Evolutionary conservation across 2,797 vertebrate species (phyloP), one percentile per base, ranked within the genome.

Genomic region (Gymnodraco acuticeps): DNA sequence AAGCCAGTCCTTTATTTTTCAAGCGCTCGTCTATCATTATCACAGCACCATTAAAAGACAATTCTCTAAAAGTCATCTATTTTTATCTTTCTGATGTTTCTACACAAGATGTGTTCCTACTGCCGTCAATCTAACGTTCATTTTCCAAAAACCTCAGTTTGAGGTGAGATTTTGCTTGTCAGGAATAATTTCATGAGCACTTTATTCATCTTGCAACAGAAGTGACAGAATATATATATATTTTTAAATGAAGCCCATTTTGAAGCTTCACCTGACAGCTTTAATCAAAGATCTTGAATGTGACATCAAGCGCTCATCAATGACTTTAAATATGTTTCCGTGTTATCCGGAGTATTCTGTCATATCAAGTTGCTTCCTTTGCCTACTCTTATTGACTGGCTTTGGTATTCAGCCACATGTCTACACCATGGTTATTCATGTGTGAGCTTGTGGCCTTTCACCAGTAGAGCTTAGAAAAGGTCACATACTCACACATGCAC

Each of bases 391-490:
- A 89, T 59, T 76, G 83, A 82, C 79, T 38, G 70, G 61, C 75
- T 81, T 50, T 81, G 70, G 68, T 87, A 86, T 87, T 89, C 85
- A 84, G 78, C 80, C 69, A 68, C 75, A 79, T 79, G 85, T 83
- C 84, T 86, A 33, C 75, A 43, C 77, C 41, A 64, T 84, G 80
- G 73, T 87, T 86, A 87, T 91, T 88, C 84, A 87, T 90, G 84
- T 81, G 81, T 59, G 72, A 85, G 78, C 48, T 62, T 67, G 80
- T 88, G 85, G 87, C 87, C 88, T 91, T 91, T 90, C 77, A 87
- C 86, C 72, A 86, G 75, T 78, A 59, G 78, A 59, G 82, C 73
- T 81, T 48, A 58, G 52, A 56, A 90, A 90, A 91, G 86, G 88
- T 91, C 23, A 3, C 23, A 27, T 23, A 3, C 23, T 23, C 23